A percentile compares a stretch with the other conserved stretches of the same genome.
phyloP scores from a whole-genome alignment of 2,888 invertebrate species.

The Lysandra coridon region DNA sequence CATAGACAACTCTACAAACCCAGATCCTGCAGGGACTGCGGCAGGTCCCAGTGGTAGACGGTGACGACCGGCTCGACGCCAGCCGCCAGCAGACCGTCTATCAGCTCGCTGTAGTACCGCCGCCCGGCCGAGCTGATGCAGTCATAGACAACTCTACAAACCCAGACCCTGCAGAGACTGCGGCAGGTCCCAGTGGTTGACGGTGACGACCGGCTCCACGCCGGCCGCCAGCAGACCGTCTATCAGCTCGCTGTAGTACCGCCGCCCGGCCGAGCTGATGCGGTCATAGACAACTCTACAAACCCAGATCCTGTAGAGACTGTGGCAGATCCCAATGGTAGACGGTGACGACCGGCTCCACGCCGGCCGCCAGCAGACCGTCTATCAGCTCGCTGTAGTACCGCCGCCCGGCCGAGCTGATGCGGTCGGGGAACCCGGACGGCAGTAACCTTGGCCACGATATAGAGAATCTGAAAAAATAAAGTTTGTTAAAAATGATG shows the following conservation, averaged over 20 bases:
- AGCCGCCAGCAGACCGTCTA: too few species aligned
- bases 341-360: conserved; percentile 81
- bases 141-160: conserved; percentile 35
- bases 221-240: neutral
- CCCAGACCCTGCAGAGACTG: conserved; percentile 52
- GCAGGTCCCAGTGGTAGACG: too few species aligned
- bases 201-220: too few species aligned
- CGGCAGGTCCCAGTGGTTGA: conserved; percentile 54
- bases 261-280: neutral
- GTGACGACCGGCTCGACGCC: too few species aligned
- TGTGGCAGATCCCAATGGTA: conserved; percentile 83
- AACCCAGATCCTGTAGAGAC: conserved; percentile 48
- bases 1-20: too few species aligned
- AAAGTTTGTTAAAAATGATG: neutral
- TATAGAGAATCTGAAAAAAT: conserved; percentile 76
- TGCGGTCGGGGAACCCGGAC: conserved; percentile 74
- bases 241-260: conserved; percentile 42
- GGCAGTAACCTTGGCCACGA: conserved; percentile 86
- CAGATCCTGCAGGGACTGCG: too few species aligned
- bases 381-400: conserved; percentile 87
- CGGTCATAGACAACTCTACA: conserved; percentile 28
- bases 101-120: too few species aligned
- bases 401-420: conserved; percentile 84
- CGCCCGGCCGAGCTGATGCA: too few species aligned
- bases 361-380: conserved; percentile 78